Conservation (phyloP, 92 coral and sea anemone species). For the Porites lobata region DNA sequence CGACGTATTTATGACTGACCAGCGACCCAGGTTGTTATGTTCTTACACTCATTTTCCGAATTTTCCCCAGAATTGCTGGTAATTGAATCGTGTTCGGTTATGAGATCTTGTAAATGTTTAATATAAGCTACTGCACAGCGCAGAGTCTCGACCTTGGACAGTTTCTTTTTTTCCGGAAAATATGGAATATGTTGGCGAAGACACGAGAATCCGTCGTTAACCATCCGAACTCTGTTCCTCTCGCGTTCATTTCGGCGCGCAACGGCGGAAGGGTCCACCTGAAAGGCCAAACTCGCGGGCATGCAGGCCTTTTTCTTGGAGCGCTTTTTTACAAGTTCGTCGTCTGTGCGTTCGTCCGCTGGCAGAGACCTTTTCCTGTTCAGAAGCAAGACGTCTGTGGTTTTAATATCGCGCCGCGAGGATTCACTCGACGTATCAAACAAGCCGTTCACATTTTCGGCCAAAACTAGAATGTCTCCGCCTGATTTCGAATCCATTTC, state of each 20-base stretch:
- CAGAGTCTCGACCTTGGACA: conserved; percentile 97
- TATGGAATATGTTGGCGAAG: conserved; percentile 98
- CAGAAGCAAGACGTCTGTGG: conserved; percentile 33
- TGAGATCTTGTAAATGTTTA: conserved; percentile 91
- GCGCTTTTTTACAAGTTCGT: conserved; percentile 31
- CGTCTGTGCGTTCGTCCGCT: conserved; percentile 5
- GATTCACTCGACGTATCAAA: conserved; percentile 27
- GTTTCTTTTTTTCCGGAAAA: conserved; percentile 94
- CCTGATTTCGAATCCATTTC: conserved; percentile 25
- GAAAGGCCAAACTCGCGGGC: conserved; percentile 70
- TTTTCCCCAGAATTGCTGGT: conserved; percentile 44
- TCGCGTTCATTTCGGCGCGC: conserved; percentile 97
- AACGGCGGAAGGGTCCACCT: conserved; percentile 90
- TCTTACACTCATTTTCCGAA: conserved; percentile 39
- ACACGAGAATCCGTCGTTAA: conserved; percentile 95
- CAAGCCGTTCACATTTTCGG: conserved; percentile 3
- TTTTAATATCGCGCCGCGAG: conserved; percentile 12
- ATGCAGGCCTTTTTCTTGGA: conserved; percentile 61
- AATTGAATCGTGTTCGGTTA: conserved; percentile 90
- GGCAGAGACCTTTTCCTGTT: conserved; percentile 52
- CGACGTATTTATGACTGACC: conserved; percentile 17
- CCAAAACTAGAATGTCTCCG: conserved; percentile 9
- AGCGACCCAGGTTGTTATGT: conserved; percentile 40
- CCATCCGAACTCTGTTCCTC: conserved; percentile 95
- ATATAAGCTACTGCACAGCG: conserved; percentile 98